phyloP scores from a whole-genome alignment of 2,113 vertebrate species.

The Salvelinus fontinalis region DNA sequence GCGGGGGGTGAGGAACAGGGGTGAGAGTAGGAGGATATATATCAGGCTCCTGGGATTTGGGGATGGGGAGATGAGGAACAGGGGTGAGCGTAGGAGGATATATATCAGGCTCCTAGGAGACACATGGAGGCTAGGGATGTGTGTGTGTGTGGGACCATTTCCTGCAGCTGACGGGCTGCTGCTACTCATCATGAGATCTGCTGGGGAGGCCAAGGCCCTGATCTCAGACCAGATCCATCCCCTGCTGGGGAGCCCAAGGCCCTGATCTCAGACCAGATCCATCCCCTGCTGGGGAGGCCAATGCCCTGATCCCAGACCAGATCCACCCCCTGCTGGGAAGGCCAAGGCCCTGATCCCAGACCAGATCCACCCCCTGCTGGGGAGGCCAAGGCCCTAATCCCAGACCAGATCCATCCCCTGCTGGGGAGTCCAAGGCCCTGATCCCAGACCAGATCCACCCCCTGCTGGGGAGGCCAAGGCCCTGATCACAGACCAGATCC shows the following conservation, averaged over 20 bases:
- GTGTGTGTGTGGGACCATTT: conserved; percentile 3
- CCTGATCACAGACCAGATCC: not conserved
- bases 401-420: no score
- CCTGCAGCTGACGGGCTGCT: conserved; percentile 38
- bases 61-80: not conserved
- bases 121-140: conserved; percentile 4
- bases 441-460: no score
- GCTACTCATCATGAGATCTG: conserved; percentile 40
- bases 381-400: no score
- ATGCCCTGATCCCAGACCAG: no score
- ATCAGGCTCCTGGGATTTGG: not conserved
- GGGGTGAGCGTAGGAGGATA: conserved; percentile 12
- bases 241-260: no score
- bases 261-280: not conserved
- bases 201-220: conserved; percentile 7
- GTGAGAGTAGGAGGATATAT: no score
- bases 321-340: no score
- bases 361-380: no score
- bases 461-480: no score
- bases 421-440: conserved; percentile 1
- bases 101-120: conserved; percentile 27
- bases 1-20: not conserved
- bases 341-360: no score
- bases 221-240: no score
- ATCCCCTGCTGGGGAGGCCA: not conserved